Base-by-base conservation (phyloP, 2,888 invertebrate species). In the Pyralis farinalis region DNA sequence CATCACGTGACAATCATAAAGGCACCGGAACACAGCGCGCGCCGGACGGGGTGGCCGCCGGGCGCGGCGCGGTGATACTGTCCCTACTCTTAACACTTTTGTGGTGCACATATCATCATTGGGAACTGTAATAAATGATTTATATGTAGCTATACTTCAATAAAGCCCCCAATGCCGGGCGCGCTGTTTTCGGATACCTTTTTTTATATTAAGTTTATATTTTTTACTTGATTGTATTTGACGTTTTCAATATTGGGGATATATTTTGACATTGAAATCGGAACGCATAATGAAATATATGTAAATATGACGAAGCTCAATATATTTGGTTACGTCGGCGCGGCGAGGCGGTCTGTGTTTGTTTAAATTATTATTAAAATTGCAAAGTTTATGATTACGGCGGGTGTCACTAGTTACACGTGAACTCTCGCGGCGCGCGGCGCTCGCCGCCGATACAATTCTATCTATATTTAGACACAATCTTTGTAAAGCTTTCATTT, bases 361-460 rank as follows among this genome's bases (percentile, higher is more conserved):
- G 16, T 16, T 16, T 32, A 39, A 33, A 39, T 27, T 33, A 25
- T 28, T 39, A 39, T 16, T 33, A 12, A 38, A 32, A 31, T 21
- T 25, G 31, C 29, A 27, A n/a, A 28, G 6, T 11, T 6, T 12
- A 31, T 31, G 31, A 31, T 12, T 12, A 11, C 12, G 12, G 11
- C 11, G 8, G 5, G 29, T 29, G 1, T 29, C 1, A 29, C 9
- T 9, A 29, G 5, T 6, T 29, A 10, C 9, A 29, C 1, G 4
- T 16, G 2, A 3, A 16, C 4, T 16, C 16, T 16, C 4, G 16
- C 16, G 16, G 16, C 16, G 4, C 16, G 16, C 16, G 16, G 16
- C 4, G 2, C 16, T 16, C 4, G 4, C 16, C n/a, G n/a, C n/a
- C n/a, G n/a, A n/a, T n/a, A n/a, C n/a, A n/a, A n/a, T n/a, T n/a